phyloP scores from a whole-genome alignment of 2,113 vertebrate species.

The Paracyprichromis sp. region DNA sequence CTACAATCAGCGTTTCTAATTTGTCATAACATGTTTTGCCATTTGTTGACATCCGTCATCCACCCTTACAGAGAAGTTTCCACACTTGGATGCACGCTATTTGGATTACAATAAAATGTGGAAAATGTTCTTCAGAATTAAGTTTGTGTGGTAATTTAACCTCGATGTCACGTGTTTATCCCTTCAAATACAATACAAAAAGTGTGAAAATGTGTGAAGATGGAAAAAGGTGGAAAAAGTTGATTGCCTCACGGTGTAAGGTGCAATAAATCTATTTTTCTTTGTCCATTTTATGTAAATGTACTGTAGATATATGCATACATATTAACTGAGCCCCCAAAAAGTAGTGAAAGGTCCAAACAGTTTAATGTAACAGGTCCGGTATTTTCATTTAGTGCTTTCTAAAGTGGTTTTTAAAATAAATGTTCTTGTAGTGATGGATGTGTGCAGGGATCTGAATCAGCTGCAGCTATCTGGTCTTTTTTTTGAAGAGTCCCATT shows the following conservation, averaged over 20 bases:
- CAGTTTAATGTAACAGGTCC: background rate
- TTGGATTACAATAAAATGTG: background rate
- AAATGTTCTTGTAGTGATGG: background rate
- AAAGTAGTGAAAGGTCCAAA: background rate
- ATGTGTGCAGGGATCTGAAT: background rate
- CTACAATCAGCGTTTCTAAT: conserved; percentile 41
- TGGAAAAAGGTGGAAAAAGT: background rate
- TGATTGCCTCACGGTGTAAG: background rate
- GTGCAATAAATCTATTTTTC: background rate
- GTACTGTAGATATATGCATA: background rate
- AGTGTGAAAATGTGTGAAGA: background rate
- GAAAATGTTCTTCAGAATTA: background rate
- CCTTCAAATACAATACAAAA: background rate
- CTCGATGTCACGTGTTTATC: background rate
- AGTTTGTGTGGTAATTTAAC: background rate
- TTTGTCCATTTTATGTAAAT: background rate
- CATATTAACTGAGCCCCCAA: background rate
- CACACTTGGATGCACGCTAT: background rate
- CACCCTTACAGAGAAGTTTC: conserved; percentile 4
- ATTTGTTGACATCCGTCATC: conserved; percentile 29
- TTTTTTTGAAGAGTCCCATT: background rate
- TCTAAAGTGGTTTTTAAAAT: background rate
- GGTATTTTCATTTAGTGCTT: background rate
- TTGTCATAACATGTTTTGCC: conserved; percentile 48
- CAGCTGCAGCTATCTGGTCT: background rate